Base-by-base conservation (phyloP, 2,113 vertebrate genomes). In the Dascyllus trimaculatus region DNA sequence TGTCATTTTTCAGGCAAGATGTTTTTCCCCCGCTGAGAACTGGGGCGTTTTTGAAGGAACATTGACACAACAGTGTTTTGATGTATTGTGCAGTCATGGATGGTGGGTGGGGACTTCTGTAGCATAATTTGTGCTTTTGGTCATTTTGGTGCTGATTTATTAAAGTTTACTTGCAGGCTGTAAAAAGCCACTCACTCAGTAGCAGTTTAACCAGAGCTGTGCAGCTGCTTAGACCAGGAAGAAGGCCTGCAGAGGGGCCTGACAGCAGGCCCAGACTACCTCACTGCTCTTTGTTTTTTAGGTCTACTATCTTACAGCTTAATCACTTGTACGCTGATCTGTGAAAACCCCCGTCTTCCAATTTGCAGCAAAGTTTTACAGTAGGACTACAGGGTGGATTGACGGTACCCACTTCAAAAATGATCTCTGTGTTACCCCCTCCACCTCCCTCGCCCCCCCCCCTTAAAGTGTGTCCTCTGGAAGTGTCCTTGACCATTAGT, bases 1-100 rank as follows among this genome's bases (percentile, higher is more conserved):
- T 72, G 75, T 84, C 17, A 78, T 85, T 82, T 81, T 85, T 68
- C 60, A 73, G 80, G 82, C 46, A 56, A 75, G 58, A 62, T 70
- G 46, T 61, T 40, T 69, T 40, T 18, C 25, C 2, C 38, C 11
- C 21, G 21, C 54, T 59, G 58, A 61, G 26, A 48, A 65, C 43
- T 24, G 29, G 54, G 65, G 67, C 52, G 70, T 61, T 71, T 61
- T 86, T 67, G 2, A 59, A 64, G 38, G 71, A 68, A 70, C 75
- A 80, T 35, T 38, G 38, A 80, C 69, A 22, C 65, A 45, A 18
- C 72, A 61, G 53, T 57, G 45, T 59, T 84, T 67, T 75, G 46
- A 54, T 71, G 56, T 66, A 14, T 63, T 70, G 32, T 57, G 6
- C 57, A 29, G n/a, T 61, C 29, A 19, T 51, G 38, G 75, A 78